Conservation (phyloP, 1,140 invertebrate genomes). For the Zaprionus camerounensis region DNA sequence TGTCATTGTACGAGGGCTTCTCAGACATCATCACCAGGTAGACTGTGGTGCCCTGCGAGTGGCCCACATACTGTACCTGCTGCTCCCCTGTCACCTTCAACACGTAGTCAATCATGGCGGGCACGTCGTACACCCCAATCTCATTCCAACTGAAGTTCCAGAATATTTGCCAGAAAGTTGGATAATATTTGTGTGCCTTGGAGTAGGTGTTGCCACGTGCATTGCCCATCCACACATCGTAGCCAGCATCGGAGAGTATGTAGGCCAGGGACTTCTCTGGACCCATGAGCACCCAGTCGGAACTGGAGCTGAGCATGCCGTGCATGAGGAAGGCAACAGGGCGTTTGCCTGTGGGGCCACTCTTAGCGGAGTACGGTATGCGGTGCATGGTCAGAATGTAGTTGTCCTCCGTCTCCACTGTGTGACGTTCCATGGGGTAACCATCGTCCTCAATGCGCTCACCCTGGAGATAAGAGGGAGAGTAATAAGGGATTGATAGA, state of each 20-base stretch:
- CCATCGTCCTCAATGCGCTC: slow-evolving; percentile 70
- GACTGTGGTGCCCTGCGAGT: slow-evolving; percentile 87
- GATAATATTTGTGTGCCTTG: slow-evolving; percentile 84
- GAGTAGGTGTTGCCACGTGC: slow-evolving; percentile 88
- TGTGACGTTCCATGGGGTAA: slow-evolving; percentile 73
- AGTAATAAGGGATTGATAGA: neutral
- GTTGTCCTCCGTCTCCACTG: slow-evolving; percentile 61
- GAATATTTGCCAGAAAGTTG: slow-evolving; percentile 77
- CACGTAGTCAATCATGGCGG: slow-evolving; percentile 88
- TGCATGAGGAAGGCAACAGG: slow-evolving; percentile 77
- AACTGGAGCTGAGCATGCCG: slow-evolving; percentile 75
- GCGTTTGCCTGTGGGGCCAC: slow-evolving; percentile 27
- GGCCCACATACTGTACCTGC: slow-evolving; percentile 88
- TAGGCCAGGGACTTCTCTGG: slow-evolving; percentile 83
- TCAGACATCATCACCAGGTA: slow-evolving; percentile 86
- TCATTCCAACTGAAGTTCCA: slow-evolving; percentile 89
- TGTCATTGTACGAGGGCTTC: slow-evolving; percentile 86
- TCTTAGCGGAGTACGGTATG: slow-evolving; percentile 69
- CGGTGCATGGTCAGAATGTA: slow-evolving; percentile 78
- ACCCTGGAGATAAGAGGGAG: slow-evolving; percentile 34
- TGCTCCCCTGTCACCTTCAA: slow-evolving; percentile 85
- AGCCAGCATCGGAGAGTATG: slow-evolving; percentile 88
- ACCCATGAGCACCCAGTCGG: slow-evolving; percentile 76
- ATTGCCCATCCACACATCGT: slow-evolving; percentile 87
- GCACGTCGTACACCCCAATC: slow-evolving; percentile 89